Conservation (phyloP, 2,113 vertebrate genomes). For the Nesogale talazaci region DNA sequence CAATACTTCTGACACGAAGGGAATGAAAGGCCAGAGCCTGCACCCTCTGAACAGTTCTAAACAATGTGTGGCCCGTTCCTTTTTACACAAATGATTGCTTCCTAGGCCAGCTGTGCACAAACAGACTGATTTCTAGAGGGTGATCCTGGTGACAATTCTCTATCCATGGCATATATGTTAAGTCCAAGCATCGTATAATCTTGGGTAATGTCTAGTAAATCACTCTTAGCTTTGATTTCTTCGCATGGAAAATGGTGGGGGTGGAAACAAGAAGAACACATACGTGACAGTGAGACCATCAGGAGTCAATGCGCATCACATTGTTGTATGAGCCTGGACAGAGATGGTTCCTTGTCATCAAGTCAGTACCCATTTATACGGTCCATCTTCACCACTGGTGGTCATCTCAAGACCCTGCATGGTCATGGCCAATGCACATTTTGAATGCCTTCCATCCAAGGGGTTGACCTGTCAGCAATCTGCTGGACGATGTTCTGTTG, state of each 20-base stretch:
- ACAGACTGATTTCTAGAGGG: background rate
- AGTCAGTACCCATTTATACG: no score
- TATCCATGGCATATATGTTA: background rate
- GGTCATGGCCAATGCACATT: no score
- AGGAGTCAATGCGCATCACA: no score
- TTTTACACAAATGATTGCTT: background rate
- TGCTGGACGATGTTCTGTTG: no score
- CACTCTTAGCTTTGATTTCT: background rate
- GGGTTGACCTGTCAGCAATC: no score
- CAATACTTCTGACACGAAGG: constrained; percentile 51
- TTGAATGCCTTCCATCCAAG: no score
- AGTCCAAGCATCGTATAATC: background rate
- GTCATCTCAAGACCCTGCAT: no score
- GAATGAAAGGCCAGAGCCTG: constrained; percentile 11
- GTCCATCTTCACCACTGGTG: no score
- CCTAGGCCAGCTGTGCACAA: fast-evolving
- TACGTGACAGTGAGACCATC: no score
- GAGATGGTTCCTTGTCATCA: no score
- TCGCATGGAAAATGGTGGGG: background rate
- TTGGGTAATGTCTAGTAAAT: background rate
- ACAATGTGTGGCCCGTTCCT: background rate
- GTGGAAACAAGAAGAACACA: no score
- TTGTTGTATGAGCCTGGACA: no score
- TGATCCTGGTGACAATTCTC: background rate
- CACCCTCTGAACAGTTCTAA: background rate